Conservation (phyloP, 2,797 vertebrate genomes). For the Anguilla megastoma region DNA sequence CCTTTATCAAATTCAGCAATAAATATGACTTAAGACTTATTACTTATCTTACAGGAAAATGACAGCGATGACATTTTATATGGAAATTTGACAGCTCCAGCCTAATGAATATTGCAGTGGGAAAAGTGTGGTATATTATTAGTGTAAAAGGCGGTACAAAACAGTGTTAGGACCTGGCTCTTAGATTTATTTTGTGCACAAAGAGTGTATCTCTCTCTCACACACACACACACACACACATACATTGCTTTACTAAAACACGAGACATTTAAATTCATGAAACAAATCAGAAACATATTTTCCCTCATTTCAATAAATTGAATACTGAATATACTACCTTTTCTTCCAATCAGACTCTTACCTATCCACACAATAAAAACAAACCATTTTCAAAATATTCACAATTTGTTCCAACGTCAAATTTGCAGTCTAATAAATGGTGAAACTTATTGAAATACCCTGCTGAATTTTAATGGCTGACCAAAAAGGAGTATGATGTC, state of each 20-base stretch:
- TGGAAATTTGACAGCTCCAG: neutral
- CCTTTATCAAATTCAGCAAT: slow-evolving; percentile 10
- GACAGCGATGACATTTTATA: neutral
- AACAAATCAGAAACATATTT: no score
- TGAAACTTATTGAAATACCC: no score
- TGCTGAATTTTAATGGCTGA: no score
- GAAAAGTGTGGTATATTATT: neutral
- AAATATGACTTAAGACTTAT: neutral
- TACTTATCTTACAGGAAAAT: neutral
- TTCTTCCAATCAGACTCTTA: no score
- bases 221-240: neutral
- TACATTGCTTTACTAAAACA: neutral
- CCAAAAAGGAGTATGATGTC: no score
- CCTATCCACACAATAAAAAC: no score
- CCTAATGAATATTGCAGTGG: neutral
- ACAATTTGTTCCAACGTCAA: no score
- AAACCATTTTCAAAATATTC: no score
- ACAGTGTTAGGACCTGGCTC: neutral
- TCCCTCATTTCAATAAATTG: no score
- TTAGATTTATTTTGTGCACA: neutral
- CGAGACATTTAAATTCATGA: no score
- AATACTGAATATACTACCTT: no score
- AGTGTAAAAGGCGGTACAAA: neutral
- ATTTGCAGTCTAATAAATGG: no score
- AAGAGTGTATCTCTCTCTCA: neutral